A percentile compares a stretch with the other conserved stretches of the same genome.
phyloP scores from a whole-genome alignment of 2,888 invertebrate genomes.

The Drosophila tripunctata region DNA sequence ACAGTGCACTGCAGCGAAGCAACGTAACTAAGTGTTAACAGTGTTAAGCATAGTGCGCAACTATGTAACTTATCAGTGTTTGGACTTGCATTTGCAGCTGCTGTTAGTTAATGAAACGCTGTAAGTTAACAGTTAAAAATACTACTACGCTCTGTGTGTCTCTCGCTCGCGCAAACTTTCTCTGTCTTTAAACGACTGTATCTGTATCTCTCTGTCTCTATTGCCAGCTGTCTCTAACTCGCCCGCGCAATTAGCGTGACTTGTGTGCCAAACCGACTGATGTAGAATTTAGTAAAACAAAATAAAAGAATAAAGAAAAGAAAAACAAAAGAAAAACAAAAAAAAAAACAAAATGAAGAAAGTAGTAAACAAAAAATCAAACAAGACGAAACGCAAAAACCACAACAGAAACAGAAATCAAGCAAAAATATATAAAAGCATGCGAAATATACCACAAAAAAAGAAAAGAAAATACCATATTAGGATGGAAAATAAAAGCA shows the following conservation, averaged over 20 bases:
- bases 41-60: too few species aligned
- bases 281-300: conserved; percentile 77
- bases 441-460: conserved; percentile 4
- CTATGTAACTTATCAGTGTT: too few species aligned
- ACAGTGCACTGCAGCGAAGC: too few species aligned
- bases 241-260: conserved; percentile 70
- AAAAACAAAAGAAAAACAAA: conserved; percentile 32
- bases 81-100: too few species aligned
- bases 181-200: conserved; percentile 1
- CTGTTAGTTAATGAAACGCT: not conserved
- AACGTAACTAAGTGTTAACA: too few species aligned
- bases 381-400: conserved; percentile 32
- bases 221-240: conserved; percentile 26
- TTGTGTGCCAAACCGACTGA: conserved; percentile 85
- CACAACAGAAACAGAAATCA: not conserved
- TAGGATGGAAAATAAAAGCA: conserved; percentile 17
- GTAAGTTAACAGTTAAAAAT: too few species aligned
- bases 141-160: not conserved
- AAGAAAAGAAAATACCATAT: not conserved
- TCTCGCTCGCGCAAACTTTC: not conserved
- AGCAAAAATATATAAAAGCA: not conserved
- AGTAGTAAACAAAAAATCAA: conserved; percentile 41
- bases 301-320: conserved; percentile 21
- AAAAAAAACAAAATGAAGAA: conserved; percentile 49
- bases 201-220: conserved; percentile 7